Percentiles rank a stretch among this genome's conserved stretches.
Evolutionary conservation across 1,140 invertebrate species (phyloP).

Genomic region (Mycetomoellerius zeteki): DNA sequence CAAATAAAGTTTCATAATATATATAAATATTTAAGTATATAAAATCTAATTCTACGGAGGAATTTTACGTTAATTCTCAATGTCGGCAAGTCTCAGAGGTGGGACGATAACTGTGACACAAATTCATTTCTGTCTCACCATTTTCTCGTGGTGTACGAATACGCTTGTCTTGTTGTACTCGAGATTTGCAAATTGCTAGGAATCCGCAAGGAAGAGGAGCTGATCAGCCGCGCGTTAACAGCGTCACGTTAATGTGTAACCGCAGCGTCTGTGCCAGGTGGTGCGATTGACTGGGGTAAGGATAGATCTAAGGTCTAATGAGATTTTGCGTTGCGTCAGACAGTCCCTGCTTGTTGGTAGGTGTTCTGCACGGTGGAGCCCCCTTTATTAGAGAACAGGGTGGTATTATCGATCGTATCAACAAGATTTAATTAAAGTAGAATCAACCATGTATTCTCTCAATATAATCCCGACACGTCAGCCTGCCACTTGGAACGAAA

Average conservation of each 20-base stretch:
- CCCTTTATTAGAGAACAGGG: constrained; percentile 63
- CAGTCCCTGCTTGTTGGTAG: constrained; percentile 26
- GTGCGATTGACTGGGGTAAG: constrained; percentile 66
- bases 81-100: neutral
- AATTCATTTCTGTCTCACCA: constrained; percentile 17
- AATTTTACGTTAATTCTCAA: neutral
- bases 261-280: constrained; percentile 62
- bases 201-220: constrained; percentile 33
- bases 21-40: neutral
- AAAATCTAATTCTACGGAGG: constrained; percentile 2
- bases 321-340: constrained; percentile 57
- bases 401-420: constrained; percentile 58
- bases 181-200: constrained; percentile 42
- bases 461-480: constrained; percentile 62
- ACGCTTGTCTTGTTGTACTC: constrained; percentile 17
- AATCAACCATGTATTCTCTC: constrained; percentile 62
- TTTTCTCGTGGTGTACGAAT: constrained; percentile 15
- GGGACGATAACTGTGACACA: constrained; percentile 4
- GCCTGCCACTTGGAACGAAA: constrained; percentile 55
- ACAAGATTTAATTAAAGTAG: constrained; percentile 65
- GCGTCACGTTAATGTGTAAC: constrained; percentile 62
- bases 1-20: neutral
- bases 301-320: constrained; percentile 62
- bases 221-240: constrained; percentile 65
- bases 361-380: constrained; percentile 37